Conservation (phyloP, 2,888 invertebrate species). For the Chalcis sispes region DNA sequence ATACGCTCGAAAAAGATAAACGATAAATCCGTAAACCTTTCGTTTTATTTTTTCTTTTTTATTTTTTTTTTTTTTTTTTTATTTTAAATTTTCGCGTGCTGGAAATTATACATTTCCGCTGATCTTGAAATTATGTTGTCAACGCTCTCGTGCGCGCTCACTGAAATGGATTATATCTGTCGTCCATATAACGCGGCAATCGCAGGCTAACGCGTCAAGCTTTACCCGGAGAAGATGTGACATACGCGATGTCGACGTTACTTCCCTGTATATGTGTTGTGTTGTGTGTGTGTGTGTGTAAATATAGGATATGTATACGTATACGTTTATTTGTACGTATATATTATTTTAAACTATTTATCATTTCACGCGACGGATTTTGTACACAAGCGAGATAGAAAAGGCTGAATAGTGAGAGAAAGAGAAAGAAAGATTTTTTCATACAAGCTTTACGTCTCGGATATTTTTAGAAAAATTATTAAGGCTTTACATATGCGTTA, state of each 20-base stretch:
- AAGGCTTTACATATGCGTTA: not conserved
- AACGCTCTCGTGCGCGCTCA: too few species aligned
- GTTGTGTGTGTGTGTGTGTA: not conserved
- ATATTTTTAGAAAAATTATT: conserved; percentile 31
- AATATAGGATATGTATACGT: too few species aligned
- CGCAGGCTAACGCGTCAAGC: conserved; percentile 20
- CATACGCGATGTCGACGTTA: conserved; percentile 60
- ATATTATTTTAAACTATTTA: conserved; percentile 30
- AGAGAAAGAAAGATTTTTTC: conserved; percentile 27
- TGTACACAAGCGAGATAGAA: not conserved
- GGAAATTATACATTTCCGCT: conserved; percentile 34
- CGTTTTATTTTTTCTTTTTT: too few species aligned
- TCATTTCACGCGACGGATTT: conserved; percentile 18
- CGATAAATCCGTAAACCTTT: too few species aligned
- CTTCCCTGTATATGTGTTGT: conserved; percentile 40
- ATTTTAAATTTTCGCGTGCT: too few species aligned
- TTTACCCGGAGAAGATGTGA: conserved; percentile 59
- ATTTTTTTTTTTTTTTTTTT: too few species aligned
- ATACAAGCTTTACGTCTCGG: conserved; percentile 33
- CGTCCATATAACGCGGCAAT: conserved; percentile 32
- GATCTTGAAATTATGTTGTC: conserved; percentile 48
- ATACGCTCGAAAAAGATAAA: too few species aligned
- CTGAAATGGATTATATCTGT: conserved; percentile 44
- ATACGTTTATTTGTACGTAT: not conserved
- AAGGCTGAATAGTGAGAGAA: not conserved